Percentiles rank a stretch among this genome's conserved stretches.
Conservation (phyloP, 2,888 invertebrate species). For the Molanna angustata region DNA sequence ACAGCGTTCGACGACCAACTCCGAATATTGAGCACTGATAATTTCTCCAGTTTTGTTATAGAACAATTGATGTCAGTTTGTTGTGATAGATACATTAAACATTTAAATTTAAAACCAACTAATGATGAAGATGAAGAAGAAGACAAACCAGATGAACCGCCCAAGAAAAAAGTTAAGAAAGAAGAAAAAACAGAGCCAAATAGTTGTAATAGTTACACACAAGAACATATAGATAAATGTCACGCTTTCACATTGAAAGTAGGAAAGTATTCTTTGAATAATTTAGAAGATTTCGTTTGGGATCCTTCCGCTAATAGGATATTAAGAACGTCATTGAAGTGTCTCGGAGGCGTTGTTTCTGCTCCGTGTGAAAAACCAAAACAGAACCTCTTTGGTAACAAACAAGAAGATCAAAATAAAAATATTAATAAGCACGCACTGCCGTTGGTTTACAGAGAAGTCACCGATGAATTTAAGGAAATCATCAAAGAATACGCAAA, state of each 20-base stretch:
- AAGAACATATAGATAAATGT: constrained; percentile 56
- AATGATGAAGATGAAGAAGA: constrained; percentile 6
- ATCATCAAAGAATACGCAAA: constrained; percentile 63
- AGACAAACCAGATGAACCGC: constrained; percentile 21
- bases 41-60: constrained; percentile 76
- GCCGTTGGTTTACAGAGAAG: constrained; percentile 46
- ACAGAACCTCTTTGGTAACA: constrained; percentile 43
- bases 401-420: constrained; percentile 41
- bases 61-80: constrained; percentile 64
- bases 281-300: constrained; percentile 80
- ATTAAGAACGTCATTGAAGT: constrained; percentile 68
- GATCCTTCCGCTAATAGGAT: constrained; percentile 76
- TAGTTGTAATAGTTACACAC: constrained; percentile 36
- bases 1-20: constrained; percentile 62
- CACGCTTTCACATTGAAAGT: constrained; percentile 66
- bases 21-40: constrained; percentile 69
- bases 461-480: constrained; percentile 60
- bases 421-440: constrained; percentile 41
- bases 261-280: constrained; percentile 75
- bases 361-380: constrained; percentile 49
- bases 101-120: constrained; percentile 38
- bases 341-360: constrained; percentile 64
- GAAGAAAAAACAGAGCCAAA: constrained; percentile 34
- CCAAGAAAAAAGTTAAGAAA: constrained; percentile 23
- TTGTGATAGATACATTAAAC: constrained; percentile 52